Evolutionary conservation across 2,113 vertebrate species (phyloP), one percentile per base, ranked within the genome.

Genomic region (Pyxicephalus adspersus): DNA sequence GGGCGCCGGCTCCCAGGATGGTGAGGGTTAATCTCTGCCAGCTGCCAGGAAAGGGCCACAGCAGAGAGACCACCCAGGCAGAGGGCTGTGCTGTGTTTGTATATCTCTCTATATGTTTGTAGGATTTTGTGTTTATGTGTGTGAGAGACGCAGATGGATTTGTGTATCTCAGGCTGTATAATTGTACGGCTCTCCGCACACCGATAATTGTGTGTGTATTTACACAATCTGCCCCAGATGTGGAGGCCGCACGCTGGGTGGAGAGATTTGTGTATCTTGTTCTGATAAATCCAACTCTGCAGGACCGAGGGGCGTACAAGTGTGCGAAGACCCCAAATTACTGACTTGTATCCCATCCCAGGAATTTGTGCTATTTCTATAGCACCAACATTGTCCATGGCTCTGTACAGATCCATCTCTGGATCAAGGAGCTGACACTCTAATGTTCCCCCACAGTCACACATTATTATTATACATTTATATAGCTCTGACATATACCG

Each of bases 151-250:
- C 38, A 81, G 68, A 81, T 73, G 70, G 64, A 64, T 81, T 74
- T 81, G 68, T 81, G 66, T 79, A 70, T 34, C 52, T 38, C 61
- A 55, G 20, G 26, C 77, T n/a, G 64, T 68, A 55, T 81, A 81
- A 81, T 81, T 64, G 78, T 64, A 34, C 38, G 77, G 23, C 60
- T 28, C 77, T 80, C 26, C 52, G 67, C 77, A 64, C 77, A 29
- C 23, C 45, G 78, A 68, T 81, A 81, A 81, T 81, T 81, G 70
- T 81, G 72, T 75, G 72, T 61, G 79, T 81, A 81, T 81, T 81
- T 81, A 81, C 79, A 81, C 79, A 81, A 65, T 64, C 55, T 15
- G 70, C 28, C 60, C 7, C 79, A 81, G 68, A 81, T 81, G 79
- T 81, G 79, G 20, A 64, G 20, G 28, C 50, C 19, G 28, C 79